Percentiles rank a stretch among this genome's conserved stretches.
These are phyloP conservation scores for Napeogenes inachia DNA, from an alignment of 2,888 invertebrate genomes.

Conservation along the genomic window DNA sequence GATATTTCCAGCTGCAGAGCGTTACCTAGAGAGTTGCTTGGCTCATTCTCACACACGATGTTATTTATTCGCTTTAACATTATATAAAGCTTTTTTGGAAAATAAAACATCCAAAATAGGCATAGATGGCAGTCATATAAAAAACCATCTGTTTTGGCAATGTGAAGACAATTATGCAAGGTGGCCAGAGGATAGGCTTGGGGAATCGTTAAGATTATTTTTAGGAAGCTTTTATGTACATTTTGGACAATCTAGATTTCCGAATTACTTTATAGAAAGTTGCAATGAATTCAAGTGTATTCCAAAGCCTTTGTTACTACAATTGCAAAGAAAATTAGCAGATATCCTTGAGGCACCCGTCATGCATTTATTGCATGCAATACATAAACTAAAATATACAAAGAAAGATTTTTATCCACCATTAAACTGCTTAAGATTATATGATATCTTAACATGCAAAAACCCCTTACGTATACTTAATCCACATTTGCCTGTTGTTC, in stretches of 20 bases:
- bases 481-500: constrained; percentile 53
- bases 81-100: constrained; percentile 86
- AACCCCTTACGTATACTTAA: constrained; percentile 72
- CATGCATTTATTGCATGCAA: constrained; percentile 81
- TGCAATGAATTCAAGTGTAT: constrained; percentile 86
- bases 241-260: constrained; percentile 79
- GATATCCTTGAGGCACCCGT: constrained; percentile 84
- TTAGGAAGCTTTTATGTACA: constrained; percentile 79
- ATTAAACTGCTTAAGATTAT: constrained; percentile 78
- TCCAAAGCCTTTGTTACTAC: constrained; percentile 78
- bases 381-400: constrained; percentile 81
- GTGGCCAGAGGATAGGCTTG: constrained; percentile 86
- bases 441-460: constrained; percentile 76
- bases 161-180: constrained; percentile 83
- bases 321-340: constrained; percentile 81
- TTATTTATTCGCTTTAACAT: constrained; percentile 80
- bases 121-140: constrained; percentile 83
- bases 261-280: constrained; percentile 84
- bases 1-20: constrained; percentile 86
- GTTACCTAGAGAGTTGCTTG: constrained; percentile 84
- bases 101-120: constrained; percentile 80
- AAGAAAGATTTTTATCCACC: constrained; percentile 80
- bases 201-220: constrained; percentile 80
- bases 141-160: constrained; percentile 86
- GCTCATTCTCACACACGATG: constrained; percentile 84